These are phyloP conservation scores for Teleogryllus occipitalis DNA, from an alignment of 1,140 invertebrate species.

Conservation along the genomic window DNA sequence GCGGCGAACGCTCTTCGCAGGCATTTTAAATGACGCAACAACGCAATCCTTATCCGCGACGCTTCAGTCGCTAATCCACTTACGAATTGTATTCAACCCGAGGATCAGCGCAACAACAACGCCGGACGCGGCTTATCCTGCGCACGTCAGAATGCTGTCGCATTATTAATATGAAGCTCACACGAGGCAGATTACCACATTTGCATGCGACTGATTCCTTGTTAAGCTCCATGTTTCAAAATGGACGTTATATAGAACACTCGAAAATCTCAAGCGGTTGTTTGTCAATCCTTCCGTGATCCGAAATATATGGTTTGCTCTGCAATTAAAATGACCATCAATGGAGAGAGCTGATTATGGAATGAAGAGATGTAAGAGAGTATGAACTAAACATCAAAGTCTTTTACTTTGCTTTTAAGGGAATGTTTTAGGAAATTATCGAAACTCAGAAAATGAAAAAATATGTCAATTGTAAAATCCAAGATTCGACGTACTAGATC, in stretches of 20 bases:
- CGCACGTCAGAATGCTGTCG: background rate
- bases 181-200: background rate
- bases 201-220: conserved; percentile 1
- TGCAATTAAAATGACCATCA: background rate
- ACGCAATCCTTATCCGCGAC: background rate
- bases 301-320: background rate
- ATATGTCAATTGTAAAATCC: too few relatives aligned
- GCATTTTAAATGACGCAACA: background rate
- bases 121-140: background rate
- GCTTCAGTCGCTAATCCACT: background rate
- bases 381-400: too few relatives aligned
- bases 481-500: too few relatives aligned
- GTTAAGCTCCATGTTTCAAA: background rate
- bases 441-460: too few relatives aligned
- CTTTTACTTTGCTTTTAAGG: too few relatives aligned
- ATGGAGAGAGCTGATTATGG: too few relatives aligned
- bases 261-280: background rate
- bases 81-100: background rate
- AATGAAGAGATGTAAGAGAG: too few relatives aligned
- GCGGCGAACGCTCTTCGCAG: background rate
- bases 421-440: too few relatives aligned
- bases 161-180: conserved; percentile 2
- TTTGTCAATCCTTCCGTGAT: background rate
- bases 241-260: background rate
- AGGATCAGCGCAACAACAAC: background rate